Evolutionary conservation across 1,140 invertebrate species (phyloP), one percentile per base, ranked within the genome.

Genomic region (Sesamia nonagrioides): DNA sequence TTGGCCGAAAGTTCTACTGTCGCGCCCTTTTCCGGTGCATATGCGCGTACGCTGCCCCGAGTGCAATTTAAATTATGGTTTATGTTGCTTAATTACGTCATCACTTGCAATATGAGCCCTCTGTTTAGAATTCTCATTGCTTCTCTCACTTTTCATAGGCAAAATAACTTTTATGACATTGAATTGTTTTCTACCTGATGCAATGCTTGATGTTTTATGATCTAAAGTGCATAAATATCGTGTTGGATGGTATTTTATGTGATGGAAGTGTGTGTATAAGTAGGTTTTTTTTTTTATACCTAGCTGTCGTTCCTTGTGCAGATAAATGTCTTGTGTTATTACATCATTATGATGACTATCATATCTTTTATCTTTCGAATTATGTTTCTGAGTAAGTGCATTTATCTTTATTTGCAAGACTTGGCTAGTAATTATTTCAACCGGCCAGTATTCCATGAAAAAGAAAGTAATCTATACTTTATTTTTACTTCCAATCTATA

Each of bases 1-100:
- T 85, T 80, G 84, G 84, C 77, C 78, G 79, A 80, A 88, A 87
- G 87, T 88, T 90, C 84, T 88, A 89, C 82, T 89, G 85, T 89
- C 89, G 86, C 84, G 78, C 89, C 89, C 85, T 91, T 90, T 91
- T 90, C 91, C 91, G 91, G 88, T 89, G 83, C 74, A 73, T 72
- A n/a, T 50, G 77, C 71, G 82, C 80, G 2, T 56, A 17, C 50
- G 35, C 37, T 6, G 61, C 17, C 42, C 66, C 50, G 42, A 21
- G 37, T 60, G 71, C 71, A 74, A 56, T 74, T 74, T 37, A 4
- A 45, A 58, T 42, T 45, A 58, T 9, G 58, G 45, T 56, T 33
- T 74, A 60, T 13, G 6, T 37, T 60, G 37, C 5, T 48, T 2
- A 5, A 33, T 48, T 63, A 63, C 60, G 60, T 40, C 37, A 40